A percentile compares a stretch with the other conserved stretches of the same genome.
Evolutionary conservation across 2,888 invertebrate species (phyloP).

Genomic region (Mesoligia furuncula): DNA sequence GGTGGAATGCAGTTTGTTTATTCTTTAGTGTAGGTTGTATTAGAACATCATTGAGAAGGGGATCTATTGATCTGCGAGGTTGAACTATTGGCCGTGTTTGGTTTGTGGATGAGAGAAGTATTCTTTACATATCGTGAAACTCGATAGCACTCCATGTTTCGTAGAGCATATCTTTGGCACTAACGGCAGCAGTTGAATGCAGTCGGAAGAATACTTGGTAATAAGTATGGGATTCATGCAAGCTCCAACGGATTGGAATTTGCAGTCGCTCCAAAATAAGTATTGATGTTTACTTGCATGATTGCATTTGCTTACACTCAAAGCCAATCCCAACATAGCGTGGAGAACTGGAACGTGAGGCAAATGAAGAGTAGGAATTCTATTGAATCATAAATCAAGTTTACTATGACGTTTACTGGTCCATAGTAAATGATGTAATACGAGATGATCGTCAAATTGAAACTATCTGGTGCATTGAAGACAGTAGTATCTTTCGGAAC

Average conservation of each 20-base stretch:
- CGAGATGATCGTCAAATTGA: neutral
- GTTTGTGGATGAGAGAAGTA: conserved; percentile 3
- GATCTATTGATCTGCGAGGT: conserved; percentile 16
- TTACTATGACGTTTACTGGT: conserved; percentile 1
- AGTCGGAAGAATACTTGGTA: neutral
- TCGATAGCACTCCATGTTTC: neutral
- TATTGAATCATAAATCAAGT: neutral
- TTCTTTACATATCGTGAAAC: neutral
- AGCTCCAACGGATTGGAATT: neutral
- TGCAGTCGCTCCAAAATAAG: conserved; percentile 4
- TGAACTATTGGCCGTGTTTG: neutral
- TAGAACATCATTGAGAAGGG: conserved; percentile 19
- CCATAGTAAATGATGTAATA: neutral
- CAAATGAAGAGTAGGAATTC: neutral
- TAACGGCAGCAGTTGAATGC: neutral
- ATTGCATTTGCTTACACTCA: neutral
- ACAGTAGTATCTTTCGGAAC: neutral
- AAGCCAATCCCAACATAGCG: conserved; percentile 1
- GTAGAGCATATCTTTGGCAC: neutral
- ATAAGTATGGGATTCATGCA: neutral
- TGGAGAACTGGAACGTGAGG: neutral
- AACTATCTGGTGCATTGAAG: neutral
- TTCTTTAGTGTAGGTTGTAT: conserved; percentile 31
- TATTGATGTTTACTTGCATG: conserved; percentile 1
- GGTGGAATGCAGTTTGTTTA: conserved; percentile 29